Base-by-base conservation (phyloP, 2,797 vertebrate species). In the Gymnothorax reevesii region DNA sequence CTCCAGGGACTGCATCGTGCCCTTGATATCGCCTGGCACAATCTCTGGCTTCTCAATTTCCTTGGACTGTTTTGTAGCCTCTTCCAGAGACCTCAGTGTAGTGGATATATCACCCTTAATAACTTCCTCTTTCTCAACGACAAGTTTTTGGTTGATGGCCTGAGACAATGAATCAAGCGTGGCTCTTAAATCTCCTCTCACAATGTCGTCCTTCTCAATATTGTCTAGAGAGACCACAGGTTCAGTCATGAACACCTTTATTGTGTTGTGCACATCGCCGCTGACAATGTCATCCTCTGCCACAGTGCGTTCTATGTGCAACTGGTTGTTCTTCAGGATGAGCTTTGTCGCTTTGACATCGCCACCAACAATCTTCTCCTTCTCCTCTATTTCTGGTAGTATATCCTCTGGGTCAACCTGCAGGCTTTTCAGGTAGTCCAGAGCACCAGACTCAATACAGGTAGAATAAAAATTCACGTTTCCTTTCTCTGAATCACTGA, bases 401-500 rank as follows among this genome's bases (percentile, higher is more conserved):
- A 52, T 88, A 84, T 97, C 96, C 62, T 94, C 92, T 0, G 94
- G 88, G 20, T 92, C 95, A 12, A 86, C 91, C 90, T 97, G 97
- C 22, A 99, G 95, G 88, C 96, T 94, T 92, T 92, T 97, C 85
- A 99, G 94, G 91, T 98, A 98, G 89, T 98, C 97, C 91, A 98
- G 89, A 3, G 97, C 97, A 85, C 98, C 98, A 0, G 96, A 97
- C 94, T 99, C 98, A 82, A 99, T 98, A 90, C 97, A 98, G 0
- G 97, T 98, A 69, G 97, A 97, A 89, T 98, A 98, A 93, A 99
- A 98, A 89, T 97, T 97, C 85, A 99, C 98, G 69, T 98, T 99
- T 3, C 98, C 98, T 55, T 97, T 96, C 85, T 99, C 97, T 0
- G 89, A 95, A 22, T 97, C 97, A 82, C 92, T 94, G 0, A 98